Conservation (phyloP, 2,888 invertebrate genomes). For the Scotopteryx bipunctaria region DNA sequence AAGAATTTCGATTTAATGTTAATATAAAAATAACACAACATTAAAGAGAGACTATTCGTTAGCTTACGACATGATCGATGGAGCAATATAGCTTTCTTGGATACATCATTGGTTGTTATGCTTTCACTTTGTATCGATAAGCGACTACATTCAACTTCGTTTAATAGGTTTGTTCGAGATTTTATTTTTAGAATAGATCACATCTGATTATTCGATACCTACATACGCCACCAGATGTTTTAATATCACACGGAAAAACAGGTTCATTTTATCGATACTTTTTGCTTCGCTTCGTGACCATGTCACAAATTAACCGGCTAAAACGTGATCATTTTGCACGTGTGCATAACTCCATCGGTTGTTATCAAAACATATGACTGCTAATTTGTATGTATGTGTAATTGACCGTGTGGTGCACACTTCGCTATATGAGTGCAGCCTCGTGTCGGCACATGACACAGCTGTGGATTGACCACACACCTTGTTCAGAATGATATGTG, state of each 20-base stretch:
- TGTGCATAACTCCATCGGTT: slow-evolving; percentile 26
- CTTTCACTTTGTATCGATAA: slow-evolving; percentile 53
- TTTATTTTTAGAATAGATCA: slow-evolving; percentile 17
- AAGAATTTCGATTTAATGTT: no score
- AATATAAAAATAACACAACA: neutral
- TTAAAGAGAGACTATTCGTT: slow-evolving; percentile 23
- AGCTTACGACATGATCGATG: slow-evolving; percentile 58
- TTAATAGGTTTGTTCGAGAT: slow-evolving; percentile 8
- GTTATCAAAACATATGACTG: slow-evolving; percentile 32
- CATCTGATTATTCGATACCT: neutral
- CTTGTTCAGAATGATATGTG: slow-evolving; percentile 51
- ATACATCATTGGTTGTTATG: slow-evolving; percentile 55
- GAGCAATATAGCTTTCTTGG: slow-evolving; percentile 54
- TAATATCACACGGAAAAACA: neutral
- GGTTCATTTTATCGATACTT: slow-evolving; percentile 8
- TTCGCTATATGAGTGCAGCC: slow-evolving; percentile 30
- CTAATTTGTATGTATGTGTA: slow-evolving; percentile 23
- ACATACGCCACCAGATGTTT: neutral
- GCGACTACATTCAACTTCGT: slow-evolving; percentile 31
- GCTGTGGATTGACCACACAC: slow-evolving; percentile 66
- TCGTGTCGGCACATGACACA: slow-evolving; percentile 38
- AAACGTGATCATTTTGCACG: slow-evolving; percentile 35
- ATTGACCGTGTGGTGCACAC: slow-evolving; percentile 20
- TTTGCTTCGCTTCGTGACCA: slow-evolving; percentile 39
- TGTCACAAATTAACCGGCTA: slow-evolving; percentile 35